Base-by-base conservation (phyloP, 2,888 invertebrate genomes). In the Altica lythri region DNA sequence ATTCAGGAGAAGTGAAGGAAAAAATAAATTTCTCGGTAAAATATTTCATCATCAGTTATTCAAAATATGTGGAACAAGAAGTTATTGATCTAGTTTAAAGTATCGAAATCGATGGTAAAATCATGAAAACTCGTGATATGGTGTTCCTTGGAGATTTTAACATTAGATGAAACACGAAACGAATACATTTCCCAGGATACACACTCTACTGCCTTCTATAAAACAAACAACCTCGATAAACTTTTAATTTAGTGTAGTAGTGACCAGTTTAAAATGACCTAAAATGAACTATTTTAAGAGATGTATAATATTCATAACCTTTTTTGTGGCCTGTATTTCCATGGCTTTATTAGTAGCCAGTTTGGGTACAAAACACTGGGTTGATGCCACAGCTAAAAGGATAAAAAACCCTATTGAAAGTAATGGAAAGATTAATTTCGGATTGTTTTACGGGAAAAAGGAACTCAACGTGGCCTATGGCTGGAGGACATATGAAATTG, bases 371-470 rank as follows among this genome's bases (percentile, higher is more conserved):
- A 88, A 89, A 63, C 86, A 88, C 68, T 93, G 92, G 92, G 83
- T 90, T 29, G 86, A 86, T 60, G 89, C 92, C 1, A 80, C 81
- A 42, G 91, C 91, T 2, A 80, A 83, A 63, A 75, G 88, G 62
- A 82, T 83, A 1, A 81, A 84, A 4, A 87, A 85, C 68, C 83
- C 85, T 1, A 75, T 81, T 42, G 83, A 84, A 53, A 87, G 88
- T 34, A 86, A 86, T 45, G 93, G 92, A 0, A 80, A 83, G 61
- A 84, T 93, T 55, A 84, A 87, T 71, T 91, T 94, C 71, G 95
- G 95, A 0, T 81, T 96, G 5, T 92, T 95, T 70, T 86, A 88
- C 67, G 95, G 95, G 0, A 86, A 85, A 59, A 92, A 92, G 73
- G 85, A 86, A 64, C 76, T 95, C 25, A 89, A 93, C 73, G 84